A percentile compares a stretch with the other conserved stretches of the same genome.
phyloP scores from a whole-genome alignment of 2,888 invertebrate species.

The Argyra leucocephala region DNA sequence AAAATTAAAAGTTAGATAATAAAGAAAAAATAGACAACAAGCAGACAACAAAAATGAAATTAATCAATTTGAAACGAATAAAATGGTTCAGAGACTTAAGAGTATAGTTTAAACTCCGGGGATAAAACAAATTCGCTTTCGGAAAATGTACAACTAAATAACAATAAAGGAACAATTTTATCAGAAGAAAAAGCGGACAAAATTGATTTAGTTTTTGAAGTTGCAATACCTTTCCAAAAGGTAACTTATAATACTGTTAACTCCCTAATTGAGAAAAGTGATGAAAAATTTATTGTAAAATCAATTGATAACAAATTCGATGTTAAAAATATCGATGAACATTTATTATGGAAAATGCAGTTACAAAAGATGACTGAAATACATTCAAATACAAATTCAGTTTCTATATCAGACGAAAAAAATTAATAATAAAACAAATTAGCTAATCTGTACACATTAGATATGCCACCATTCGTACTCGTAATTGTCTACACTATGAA shows the following conservation, averaged over 20 bases:
- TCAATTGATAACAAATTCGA: background rate
- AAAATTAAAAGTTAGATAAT: constrained; percentile 15
- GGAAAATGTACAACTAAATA: constrained; percentile 16
- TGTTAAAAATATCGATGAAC: no score
- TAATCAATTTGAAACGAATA: background rate
- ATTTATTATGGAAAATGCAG: no score
- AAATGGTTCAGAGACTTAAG: background rate
- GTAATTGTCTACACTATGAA: no score
- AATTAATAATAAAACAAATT: background rate
- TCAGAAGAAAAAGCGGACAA: constrained; percentile 2
- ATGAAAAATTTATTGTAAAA: background rate
- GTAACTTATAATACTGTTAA: background rate
- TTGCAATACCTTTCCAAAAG: background rate
- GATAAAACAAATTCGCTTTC: constrained; percentile 18
- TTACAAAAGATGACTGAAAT: background rate
- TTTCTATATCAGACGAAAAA: background rate
- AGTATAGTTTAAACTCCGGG: constrained; percentile 11
- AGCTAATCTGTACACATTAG: no score
- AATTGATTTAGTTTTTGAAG: background rate
- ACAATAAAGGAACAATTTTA: constrained; percentile 17
- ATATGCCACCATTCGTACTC: no score
- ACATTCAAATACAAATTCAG: background rate
- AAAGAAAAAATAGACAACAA: constrained; percentile 17
- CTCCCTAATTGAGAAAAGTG: no score
- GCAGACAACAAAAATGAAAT: constrained; percentile 14